phyloP scores from a whole-genome alignment of 2,113 vertebrate genomes.

The Apistogramma diplotaenia region DNA sequence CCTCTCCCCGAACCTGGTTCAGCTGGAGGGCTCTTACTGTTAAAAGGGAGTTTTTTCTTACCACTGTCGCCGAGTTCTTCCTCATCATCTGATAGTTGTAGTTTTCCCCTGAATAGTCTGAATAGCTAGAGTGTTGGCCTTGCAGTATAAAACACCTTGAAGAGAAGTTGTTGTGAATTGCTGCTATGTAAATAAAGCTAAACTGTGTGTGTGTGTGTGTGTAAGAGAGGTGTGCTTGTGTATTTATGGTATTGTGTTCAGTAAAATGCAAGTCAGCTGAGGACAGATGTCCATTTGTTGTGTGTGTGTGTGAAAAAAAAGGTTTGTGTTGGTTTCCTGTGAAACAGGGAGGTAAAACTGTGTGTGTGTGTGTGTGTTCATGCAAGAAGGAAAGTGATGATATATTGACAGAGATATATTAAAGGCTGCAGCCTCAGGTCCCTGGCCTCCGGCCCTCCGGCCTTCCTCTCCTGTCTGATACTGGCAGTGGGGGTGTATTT shows the following conservation, averaged over 20 bases:
- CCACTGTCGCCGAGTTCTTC: too few species aligned
- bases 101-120: too few species aligned
- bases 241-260: slow-evolving; percentile 29
- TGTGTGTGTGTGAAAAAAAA: not conserved
- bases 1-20: too few species aligned
- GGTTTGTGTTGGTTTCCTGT: slow-evolving; percentile 1
- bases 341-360: not conserved
- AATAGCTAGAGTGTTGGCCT: too few species aligned
- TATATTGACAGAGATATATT: slow-evolving; percentile 43
- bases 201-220: not conserved
- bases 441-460: not conserved
- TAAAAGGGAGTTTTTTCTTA: too few species aligned
- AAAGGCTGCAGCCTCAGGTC: slow-evolving; percentile 24
- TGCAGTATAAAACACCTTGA: too few species aligned
- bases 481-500: slow-evolving; percentile 1
- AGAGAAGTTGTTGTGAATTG: not conserved
- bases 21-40: too few species aligned
- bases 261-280: not conserved
- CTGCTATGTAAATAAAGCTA: not conserved
- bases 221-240: not conserved
- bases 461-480: slow-evolving; percentile 11
- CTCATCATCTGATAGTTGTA: too few species aligned
- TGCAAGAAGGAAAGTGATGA: not conserved
- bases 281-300: slow-evolving; percentile 32
- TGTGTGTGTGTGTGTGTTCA: not conserved